These are phyloP conservation scores for Lutraria rhynchaena DNA, from an alignment of 1,140 invertebrate genomes.

Conservation along the genomic window DNA sequence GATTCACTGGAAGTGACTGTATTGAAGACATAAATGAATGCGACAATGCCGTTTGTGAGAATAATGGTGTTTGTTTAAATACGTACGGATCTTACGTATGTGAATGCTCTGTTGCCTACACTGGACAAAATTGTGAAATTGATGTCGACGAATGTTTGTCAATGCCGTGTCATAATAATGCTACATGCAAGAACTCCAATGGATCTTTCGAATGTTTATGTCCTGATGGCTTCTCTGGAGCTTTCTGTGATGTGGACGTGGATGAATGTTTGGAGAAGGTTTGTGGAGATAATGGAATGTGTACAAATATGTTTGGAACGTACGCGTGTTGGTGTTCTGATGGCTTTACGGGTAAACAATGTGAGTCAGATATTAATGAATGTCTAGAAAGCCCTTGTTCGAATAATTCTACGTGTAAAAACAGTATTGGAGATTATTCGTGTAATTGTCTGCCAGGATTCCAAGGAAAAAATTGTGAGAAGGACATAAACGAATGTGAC, in stretches of 20 bases:
- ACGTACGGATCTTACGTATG: conserved; percentile 33
- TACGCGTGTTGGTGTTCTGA: conserved; percentile 81
- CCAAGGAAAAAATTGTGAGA: conserved; percentile 40
- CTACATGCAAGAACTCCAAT: conserved; percentile 31
- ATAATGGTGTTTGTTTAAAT: conserved; percentile 42
- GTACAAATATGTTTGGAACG: conserved; percentile 30
- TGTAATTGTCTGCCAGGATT: conserved; percentile 73
- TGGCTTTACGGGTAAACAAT: neutral
- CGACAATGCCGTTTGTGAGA: conserved; percentile 26
- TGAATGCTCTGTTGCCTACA: conserved; percentile 28
- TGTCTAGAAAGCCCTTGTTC: neutral
- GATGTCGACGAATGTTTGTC: conserved; percentile 53
- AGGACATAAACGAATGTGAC: conserved; percentile 10
- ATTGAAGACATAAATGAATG: conserved; percentile 56
- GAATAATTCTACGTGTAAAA: too few relatives aligned
- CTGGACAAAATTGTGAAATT: conserved; percentile 42
- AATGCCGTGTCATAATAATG: conserved; percentile 84
- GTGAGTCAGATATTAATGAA: neutral
- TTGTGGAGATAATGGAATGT: conserved; percentile 60
- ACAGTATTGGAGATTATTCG: conserved; percentile 15
- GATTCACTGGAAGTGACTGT: conserved; percentile 46
- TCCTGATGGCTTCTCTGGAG: neutral
- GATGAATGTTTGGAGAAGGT: conserved; percentile 63
- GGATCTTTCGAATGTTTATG: conserved; percentile 29
- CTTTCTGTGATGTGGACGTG: conserved; percentile 28